These are phyloP conservation scores for Pungitius pungitius DNA, from an alignment of 2,113 vertebrate genomes.

Conservation along the genomic window DNA sequence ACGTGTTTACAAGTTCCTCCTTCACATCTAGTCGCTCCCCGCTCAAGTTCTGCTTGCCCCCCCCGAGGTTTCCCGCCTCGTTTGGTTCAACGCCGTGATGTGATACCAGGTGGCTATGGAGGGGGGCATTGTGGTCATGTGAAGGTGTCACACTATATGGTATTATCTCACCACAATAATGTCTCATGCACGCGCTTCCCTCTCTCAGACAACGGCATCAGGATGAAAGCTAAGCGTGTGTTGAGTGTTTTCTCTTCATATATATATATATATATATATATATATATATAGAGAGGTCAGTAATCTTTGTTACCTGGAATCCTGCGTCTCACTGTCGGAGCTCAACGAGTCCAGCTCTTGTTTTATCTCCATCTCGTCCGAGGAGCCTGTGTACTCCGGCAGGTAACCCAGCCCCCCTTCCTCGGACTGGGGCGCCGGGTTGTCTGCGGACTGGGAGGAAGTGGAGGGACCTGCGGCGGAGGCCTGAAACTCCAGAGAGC, in stretches of 20 bases:
- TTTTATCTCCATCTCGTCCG: constrained; percentile 91
- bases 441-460: constrained; percentile 84
- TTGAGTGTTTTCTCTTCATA: background rate
- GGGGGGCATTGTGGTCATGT: no score
- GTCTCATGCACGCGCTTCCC: background rate
- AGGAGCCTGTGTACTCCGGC: constrained; percentile 93
- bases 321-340: constrained; percentile 76
- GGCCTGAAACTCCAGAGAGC: constrained; percentile 83
- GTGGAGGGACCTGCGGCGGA: constrained; percentile 84
- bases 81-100: background rate
- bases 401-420: constrained; percentile 88
- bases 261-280: background rate
- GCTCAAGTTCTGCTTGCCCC: background rate
- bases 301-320: constrained; percentile 74
- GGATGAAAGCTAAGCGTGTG: background rate
- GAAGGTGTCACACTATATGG: background rate
- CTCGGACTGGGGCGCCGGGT: constrained; percentile 83
- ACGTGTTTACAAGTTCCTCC: background rate
- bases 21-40: background rate
- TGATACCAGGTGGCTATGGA: no score
- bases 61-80: background rate
- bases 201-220: no score
- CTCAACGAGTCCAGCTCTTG: constrained; percentile 83
- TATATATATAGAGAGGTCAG: background rate
- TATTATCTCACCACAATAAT: background rate